Percentiles rank a stretch among this genome's conserved stretches.
Evolutionary conservation across 1,140 invertebrate species (phyloP).

Genomic region (Phymorhynchus buccinoides): DNA sequence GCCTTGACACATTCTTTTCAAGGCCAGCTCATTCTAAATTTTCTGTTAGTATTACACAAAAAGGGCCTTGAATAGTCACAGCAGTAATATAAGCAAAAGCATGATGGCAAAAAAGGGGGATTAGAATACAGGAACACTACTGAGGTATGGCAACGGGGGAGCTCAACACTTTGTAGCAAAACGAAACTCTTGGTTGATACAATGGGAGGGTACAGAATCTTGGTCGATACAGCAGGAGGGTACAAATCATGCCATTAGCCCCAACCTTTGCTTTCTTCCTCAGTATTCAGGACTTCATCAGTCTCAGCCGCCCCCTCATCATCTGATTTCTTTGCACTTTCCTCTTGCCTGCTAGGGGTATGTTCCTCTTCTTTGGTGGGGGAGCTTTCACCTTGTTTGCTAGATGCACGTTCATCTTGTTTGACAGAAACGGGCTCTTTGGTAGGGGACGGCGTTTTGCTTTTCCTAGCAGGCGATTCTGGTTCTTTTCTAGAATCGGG

Average conservation of each 20-base stretch:
- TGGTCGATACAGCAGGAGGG: background rate
- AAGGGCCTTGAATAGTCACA: too few relatives aligned
- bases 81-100: too few relatives aligned
- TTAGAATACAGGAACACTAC: background rate
- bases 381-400: too few relatives aligned
- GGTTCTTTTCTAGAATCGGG: background rate
- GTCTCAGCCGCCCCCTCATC: background rate
- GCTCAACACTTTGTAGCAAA: background rate
- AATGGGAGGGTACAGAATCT: background rate
- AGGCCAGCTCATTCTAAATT: too few relatives aligned
- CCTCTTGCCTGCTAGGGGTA: background rate
- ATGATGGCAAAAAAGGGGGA: background rate
- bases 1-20: too few relatives aligned
- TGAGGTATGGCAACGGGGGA: background rate
- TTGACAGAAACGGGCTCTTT: too few relatives aligned
- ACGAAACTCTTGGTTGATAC: background rate
- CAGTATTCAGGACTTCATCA: background rate
- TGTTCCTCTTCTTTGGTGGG: background rate
- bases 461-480: background rate
- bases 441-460: background rate
- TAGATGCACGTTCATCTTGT: too few relatives aligned
- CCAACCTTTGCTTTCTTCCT: background rate
- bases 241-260: background rate
- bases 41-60: too few relatives aligned
- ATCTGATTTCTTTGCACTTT: background rate